Base-by-base conservation (phyloP, 2,888 invertebrate species). In the Megalurothrips usitatus region DNA sequence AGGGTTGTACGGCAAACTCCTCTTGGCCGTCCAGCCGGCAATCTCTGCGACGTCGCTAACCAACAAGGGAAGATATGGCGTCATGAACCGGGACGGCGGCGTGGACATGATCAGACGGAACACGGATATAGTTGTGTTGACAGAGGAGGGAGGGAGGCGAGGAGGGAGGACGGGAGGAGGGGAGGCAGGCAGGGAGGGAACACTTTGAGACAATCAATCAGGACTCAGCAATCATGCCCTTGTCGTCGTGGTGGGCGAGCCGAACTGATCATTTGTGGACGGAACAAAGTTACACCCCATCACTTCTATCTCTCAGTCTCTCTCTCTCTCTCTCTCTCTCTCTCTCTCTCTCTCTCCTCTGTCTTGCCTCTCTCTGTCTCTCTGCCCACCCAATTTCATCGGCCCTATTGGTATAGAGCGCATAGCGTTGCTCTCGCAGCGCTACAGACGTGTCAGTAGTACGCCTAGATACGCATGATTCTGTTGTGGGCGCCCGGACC, bases 201-300 rank as follows among this genome's bases (percentile, higher is more conserved):
- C 49, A 23, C 28, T 48, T n/a, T 28, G 19, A n/a, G 52, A 49
- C 79, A 49, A 79, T 79, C 68, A 80, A 80, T 80, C 68, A 58
- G 81, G 75, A 78, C 68, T 75, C 49, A 75, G 78, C 28, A 47
- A 28, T 78, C 78, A 23, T 75, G 48, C n/a, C 26, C 23, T 75
- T n/a, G n/a, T n/a, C n/a, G 68, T 75, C 68, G 68, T 75, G 26
- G 68, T 3, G 12, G 68, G 26, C 68, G 68, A 58, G 58, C 58
- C 17, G 58, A 43, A 75, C 68, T 26, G 26, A 75, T 75, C 68
- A 26, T 75, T 75, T 75, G 68, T 58, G 58, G 11, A 58, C 58
- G 58, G 58, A 75, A 75, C 68, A 75, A 43, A 26, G 68, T 26
- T 26, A 26, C 68, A 75, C 34, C 34, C 34, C 6, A 43, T 43